Evolutionary conservation across 2,797 vertebrate genomes (phyloP).

Genomic region (Girardinus metallicus): DNA sequence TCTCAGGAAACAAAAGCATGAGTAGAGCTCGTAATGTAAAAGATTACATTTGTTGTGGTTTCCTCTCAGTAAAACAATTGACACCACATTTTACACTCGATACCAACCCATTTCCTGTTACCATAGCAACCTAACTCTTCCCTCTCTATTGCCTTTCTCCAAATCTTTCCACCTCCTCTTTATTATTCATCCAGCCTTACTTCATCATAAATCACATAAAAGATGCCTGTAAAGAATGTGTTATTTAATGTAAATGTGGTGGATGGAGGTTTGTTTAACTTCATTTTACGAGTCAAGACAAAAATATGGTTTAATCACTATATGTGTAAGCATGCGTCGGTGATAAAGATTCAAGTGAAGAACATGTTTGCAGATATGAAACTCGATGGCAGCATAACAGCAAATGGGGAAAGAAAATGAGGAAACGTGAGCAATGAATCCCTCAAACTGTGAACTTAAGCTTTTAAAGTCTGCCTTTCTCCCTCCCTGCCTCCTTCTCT

Average conservation of each 20-base stretch:
- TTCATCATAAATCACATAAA: constrained; percentile 41
- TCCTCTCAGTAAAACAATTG: constrained; percentile 45
- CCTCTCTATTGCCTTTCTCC: constrained; percentile 52
- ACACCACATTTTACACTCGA: constrained; percentile 56
- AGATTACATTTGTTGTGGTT: constrained; percentile 40
- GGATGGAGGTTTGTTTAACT: constrained; percentile 33
- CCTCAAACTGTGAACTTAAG: constrained; percentile 33
- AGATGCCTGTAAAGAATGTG: constrained; percentile 35
- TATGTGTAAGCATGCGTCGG: neutral
- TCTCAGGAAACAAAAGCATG: constrained; percentile 2
- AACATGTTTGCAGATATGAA: constrained; percentile 24
- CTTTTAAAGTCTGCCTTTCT: constrained; percentile 31
- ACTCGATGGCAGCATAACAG: constrained; percentile 25
- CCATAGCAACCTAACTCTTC: constrained; percentile 69
- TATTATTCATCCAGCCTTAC: constrained; percentile 47
- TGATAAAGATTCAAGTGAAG: constrained; percentile 11
- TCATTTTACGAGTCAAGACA: constrained; percentile 24
- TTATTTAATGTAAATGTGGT: constrained; percentile 45
- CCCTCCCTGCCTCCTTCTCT: neutral
- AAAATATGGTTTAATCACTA: constrained; percentile 14
- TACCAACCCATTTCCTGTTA: constrained; percentile 65
- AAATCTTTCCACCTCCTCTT: constrained; percentile 55
- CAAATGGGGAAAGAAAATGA: constrained; percentile 29
- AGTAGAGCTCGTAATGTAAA: constrained; percentile 21
- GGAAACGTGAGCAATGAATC: constrained; percentile 35